phyloP scores from a whole-genome alignment of 2,113 vertebrate genomes.

The Gambusia affinis region DNA sequence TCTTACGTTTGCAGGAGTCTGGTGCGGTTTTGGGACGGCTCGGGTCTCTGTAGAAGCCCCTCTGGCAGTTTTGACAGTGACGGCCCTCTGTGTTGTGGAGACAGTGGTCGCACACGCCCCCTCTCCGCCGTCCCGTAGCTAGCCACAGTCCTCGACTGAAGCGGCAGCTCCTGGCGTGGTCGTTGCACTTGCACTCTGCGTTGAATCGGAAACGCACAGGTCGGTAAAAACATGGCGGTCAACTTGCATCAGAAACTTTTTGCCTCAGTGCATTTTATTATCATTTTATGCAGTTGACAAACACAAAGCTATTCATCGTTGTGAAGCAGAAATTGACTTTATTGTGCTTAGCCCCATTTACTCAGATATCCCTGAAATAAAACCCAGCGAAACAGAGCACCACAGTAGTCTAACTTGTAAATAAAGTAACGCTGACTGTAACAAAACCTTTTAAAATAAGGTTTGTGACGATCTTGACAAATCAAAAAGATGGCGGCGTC shows the following conservation, averaged over 20 bases:
- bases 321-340: neutral
- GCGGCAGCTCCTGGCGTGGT: constrained; percentile 88
- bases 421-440: no score
- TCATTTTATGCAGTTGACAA: no score
- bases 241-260: neutral
- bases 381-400: no score
- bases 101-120: constrained; percentile 88
- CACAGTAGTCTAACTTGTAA: no score
- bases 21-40: constrained; percentile 82
- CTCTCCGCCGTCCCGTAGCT: constrained; percentile 84
- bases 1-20: constrained; percentile 90
- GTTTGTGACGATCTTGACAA: no score
- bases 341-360: neutral
- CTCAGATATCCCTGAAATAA: neutral
- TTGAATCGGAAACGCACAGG: constrained; percentile 1
- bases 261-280: neutral
- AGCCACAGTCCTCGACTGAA: constrained; percentile 87
- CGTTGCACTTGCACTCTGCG: constrained; percentile 92
- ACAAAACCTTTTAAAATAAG: no score
- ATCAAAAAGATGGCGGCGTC: no score
- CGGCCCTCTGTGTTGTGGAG: constrained; percentile 90
- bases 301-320: no score
- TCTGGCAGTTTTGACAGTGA: constrained; percentile 89
- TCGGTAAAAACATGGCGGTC: neutral
- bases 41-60: constrained; percentile 90